Conservation (phyloP, 2,888 invertebrate genomes). For the Lepetodrilus schrolli region DNA sequence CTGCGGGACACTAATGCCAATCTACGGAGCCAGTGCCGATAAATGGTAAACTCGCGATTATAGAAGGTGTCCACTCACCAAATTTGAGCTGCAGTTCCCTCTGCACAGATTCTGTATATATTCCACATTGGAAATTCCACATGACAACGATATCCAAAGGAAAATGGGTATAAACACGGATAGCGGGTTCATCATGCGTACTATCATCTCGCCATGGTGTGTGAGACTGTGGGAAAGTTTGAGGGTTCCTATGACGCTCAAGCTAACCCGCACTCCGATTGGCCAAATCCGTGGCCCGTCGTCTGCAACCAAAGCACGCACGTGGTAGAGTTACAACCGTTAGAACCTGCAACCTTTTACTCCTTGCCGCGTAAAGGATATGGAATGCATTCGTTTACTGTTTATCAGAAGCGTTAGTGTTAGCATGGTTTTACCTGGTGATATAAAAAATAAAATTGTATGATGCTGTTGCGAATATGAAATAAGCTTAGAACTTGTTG, state of each 20-base stretch:
- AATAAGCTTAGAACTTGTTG: too few species aligned
- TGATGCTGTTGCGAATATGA: too few species aligned
- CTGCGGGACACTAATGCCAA: background rate
- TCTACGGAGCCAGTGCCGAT: too few species aligned
- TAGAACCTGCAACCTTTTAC: background rate
- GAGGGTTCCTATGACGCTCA: conserved; percentile 11
- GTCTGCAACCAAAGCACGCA: conserved; percentile 33
- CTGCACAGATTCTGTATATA: conserved; percentile 35
- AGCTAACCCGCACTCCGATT: conserved; percentile 30
- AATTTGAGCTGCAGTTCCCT: conserved; percentile 35
- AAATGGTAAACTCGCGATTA: background rate
- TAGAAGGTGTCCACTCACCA: conserved; percentile 32
- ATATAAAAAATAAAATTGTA: too few species aligned
- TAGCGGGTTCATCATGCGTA: conserved; percentile 31
- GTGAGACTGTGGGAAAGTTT: conserved; percentile 36
- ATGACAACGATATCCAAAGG: conserved; percentile 32
- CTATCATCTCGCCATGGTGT: conserved; percentile 38
- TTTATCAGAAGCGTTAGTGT: too few species aligned
- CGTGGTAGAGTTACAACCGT: background rate
- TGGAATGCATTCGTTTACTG: too few species aligned
- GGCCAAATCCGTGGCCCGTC: conserved; percentile 22
- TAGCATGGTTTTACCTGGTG: too few species aligned
- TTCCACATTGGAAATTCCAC: conserved; percentile 34
- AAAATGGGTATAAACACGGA: conserved; percentile 33
- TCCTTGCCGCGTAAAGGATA: too few species aligned